Conservation (phyloP, 2,113 vertebrate species). For the Bos indicus region DNA sequence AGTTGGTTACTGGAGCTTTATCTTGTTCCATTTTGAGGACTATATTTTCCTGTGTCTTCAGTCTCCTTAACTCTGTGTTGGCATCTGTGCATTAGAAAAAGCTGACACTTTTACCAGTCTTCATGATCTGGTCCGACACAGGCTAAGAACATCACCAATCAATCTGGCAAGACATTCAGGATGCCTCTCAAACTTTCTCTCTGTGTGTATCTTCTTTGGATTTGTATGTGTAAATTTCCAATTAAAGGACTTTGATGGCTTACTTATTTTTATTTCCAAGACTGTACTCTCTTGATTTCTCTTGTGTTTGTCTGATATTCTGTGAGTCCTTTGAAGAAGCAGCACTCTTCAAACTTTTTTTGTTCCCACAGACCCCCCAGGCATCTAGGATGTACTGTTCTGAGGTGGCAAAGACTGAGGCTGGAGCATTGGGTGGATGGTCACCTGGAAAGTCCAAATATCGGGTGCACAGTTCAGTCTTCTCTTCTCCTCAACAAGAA, state of each 20-base stretch:
- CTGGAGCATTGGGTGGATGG: neutral
- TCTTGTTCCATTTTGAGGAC: neutral
- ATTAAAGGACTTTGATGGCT: neutral
- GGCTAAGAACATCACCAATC: neutral
- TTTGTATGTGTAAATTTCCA: neutral
- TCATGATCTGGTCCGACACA: neutral
- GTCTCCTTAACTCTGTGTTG: neutral
- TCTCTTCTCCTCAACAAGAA: neutral
- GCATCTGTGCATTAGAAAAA: neutral
- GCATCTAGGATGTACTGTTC: neutral
- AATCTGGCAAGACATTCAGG: neutral
- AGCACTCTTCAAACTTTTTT: neutral
- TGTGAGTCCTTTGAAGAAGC: neutral
- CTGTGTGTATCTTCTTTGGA: neutral
- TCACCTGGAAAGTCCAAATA: neutral
- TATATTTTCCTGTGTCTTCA: neutral
- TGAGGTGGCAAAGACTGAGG: neutral
- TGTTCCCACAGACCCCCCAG: neutral
- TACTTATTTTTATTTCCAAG: neutral
- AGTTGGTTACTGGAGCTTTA: neutral
- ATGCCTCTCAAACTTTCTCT: neutral
- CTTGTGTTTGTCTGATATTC: neutral
- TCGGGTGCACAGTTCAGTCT: neutral
- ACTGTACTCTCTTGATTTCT: neutral
- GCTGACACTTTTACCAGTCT: neutral